phyloP scores from a whole-genome alignment of 2,113 vertebrate genomes.

The Oreochromis tanganicae region DNA sequence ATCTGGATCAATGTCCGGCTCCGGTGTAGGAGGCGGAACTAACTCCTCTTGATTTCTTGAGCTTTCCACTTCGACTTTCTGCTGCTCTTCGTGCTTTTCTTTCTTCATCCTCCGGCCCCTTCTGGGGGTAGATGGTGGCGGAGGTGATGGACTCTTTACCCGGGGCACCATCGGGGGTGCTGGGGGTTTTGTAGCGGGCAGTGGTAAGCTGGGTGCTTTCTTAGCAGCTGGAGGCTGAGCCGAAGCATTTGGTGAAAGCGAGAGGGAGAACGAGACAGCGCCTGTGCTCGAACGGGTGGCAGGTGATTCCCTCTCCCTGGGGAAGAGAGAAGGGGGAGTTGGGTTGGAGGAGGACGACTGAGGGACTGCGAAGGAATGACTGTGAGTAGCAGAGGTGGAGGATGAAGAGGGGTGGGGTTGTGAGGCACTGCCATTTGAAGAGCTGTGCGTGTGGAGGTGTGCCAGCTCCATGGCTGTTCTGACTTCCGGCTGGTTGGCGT shows the following conservation, averaged over 20 bases:
- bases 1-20: slow-evolving; percentile 61
- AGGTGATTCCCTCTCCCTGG: slow-evolving; percentile 58
- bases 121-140: slow-evolving; percentile 37
- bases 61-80: slow-evolving; percentile 48
- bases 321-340: slow-evolving; percentile 58
- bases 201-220: slow-evolving; percentile 18
- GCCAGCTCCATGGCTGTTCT: slow-evolving; percentile 72
- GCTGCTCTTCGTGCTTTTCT: slow-evolving; percentile 56
- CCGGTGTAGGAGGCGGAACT: slow-evolving; percentile 63
- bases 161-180: not conserved
- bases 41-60: slow-evolving; percentile 57
- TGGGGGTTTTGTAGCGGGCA: not conserved
- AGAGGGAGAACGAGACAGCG: slow-evolving; percentile 68
- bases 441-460: slow-evolving; percentile 39
- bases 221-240: slow-evolving; percentile 21
- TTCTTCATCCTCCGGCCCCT: slow-evolving; percentile 69
- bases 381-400: slow-evolving; percentile 24
- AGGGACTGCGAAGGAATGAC: slow-evolving; percentile 60
- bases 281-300: slow-evolving; percentile 36
- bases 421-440: slow-evolving; percentile 46
- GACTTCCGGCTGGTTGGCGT: slow-evolving; percentile 71
- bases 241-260: slow-evolving; percentile 51
- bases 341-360: slow-evolving; percentile 53
- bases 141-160: slow-evolving; percentile 55
- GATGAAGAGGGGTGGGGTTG: slow-evolving; percentile 41